These are phyloP conservation scores for Percopsis omiscomaycus DNA, from an alignment of 2,797 vertebrate genomes.

Conservation along the genomic window DNA sequence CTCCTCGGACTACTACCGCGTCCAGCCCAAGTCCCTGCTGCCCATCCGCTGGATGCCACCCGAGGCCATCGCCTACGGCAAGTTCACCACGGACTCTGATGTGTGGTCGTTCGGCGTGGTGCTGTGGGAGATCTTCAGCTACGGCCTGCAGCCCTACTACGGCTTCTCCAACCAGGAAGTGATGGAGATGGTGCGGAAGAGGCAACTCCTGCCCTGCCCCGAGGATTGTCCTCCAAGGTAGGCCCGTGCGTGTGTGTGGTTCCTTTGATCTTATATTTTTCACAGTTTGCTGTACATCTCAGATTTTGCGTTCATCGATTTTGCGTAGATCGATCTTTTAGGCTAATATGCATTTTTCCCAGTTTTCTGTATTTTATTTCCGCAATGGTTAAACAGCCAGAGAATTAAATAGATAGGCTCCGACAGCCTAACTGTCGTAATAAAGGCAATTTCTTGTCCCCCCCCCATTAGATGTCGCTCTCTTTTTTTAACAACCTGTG, in stretches of 20 bases:
- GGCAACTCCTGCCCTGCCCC: conserved; percentile 93
- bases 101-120: conserved; percentile 98
- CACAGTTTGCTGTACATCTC: neutral
- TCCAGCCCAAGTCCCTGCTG: conserved; percentile 90
- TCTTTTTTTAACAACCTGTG: no score
- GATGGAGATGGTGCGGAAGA: conserved; percentile 96
- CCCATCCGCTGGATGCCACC: conserved; percentile 99
- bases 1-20: conserved; percentile 90
- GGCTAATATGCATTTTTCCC: no score
- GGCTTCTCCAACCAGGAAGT: conserved; percentile 99
- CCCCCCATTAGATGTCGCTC: no score
- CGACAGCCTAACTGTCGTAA: no score
- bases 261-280: neutral
- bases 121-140: conserved; percentile 98
- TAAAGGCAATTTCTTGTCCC: no score
- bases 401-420: no score
- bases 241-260: neutral
- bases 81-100: conserved; percentile 94
- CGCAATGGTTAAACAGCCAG: no score
- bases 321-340: no score
- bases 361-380: no score
- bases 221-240: conserved; percentile 93
- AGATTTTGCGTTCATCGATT: no score
- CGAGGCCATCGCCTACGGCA: conserved; percentile 92
- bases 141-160: conserved; percentile 95